Evolutionary conservation across 2,888 invertebrate genomes (phyloP).

Genomic region (Ennomos quercinarius): DNA sequence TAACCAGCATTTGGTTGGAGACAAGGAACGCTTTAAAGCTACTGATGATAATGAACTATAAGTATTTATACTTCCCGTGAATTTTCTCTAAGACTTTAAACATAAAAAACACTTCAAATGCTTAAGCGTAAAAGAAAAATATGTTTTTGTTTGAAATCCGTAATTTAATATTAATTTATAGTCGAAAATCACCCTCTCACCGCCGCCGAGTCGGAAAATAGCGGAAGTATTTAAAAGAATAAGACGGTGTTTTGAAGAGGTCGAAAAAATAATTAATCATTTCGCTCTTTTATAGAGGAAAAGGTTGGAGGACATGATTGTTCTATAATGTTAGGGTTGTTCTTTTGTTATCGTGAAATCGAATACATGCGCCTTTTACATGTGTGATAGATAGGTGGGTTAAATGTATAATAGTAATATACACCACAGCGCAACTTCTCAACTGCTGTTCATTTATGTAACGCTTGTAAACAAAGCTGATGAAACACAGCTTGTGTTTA

Average conservation of each 20-base stretch:
- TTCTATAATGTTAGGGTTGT: conserved; percentile 75
- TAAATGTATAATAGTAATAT: conserved; percentile 28
- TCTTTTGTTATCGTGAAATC: conserved; percentile 68
- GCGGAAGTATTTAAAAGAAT: conserved; percentile 83
- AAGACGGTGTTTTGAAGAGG: conserved; percentile 84
- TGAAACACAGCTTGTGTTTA: conserved; percentile 65
- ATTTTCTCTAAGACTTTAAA: too few species aligned
- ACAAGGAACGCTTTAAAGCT: too few species aligned
- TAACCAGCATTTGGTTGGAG: too few species aligned
- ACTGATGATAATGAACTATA: too few species aligned
- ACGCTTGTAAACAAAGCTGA: conserved; percentile 60
- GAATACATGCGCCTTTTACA: conserved; percentile 45
- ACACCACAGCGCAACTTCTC: conserved; percentile 43
- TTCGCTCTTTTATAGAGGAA: conserved; percentile 75
- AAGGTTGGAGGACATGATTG: conserved; percentile 81
- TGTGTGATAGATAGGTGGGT: conserved; percentile 27
- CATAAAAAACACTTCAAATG: conserved; percentile 2
- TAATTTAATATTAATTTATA: conserved; percentile 82
- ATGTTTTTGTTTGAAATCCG: conserved; percentile 66
- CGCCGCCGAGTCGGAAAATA: conserved; percentile 83
- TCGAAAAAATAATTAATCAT: conserved; percentile 84
- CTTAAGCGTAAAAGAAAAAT: conserved; percentile 45
- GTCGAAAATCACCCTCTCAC: conserved; percentile 76
- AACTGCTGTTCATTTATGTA: conserved; percentile 52
- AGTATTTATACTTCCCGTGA: too few species aligned